These are phyloP conservation scores for Hippoglossus stenolepis DNA, from an alignment of 2,113 vertebrate species.

Conservation along the genomic window DNA sequence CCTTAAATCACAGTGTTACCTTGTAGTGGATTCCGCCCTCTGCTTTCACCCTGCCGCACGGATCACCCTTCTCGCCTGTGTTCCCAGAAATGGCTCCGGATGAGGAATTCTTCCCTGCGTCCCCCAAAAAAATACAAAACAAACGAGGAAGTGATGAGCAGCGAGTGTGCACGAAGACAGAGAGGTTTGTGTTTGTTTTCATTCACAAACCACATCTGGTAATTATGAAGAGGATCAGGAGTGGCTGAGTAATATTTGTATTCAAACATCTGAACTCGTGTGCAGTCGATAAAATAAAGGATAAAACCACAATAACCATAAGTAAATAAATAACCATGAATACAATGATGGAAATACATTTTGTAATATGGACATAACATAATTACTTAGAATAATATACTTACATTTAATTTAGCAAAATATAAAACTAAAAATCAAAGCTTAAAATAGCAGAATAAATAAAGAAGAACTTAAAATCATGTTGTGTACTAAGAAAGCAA, in stretches of 20 bases:
- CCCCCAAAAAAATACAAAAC: conserved; percentile 14
- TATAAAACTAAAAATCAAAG: background rate
- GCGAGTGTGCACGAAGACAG: conserved; percentile 15
- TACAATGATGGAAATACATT: background rate
- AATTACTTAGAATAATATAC: background rate
- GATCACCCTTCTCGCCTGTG: conserved; percentile 45
- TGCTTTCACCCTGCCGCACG: conserved; percentile 64
- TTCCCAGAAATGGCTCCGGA: conserved; percentile 64
- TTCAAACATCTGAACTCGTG: background rate
- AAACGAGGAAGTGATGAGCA: conserved; percentile 35
- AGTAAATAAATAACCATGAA: background rate
- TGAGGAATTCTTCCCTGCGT: conserved; percentile 80
- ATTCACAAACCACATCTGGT: conserved; percentile 47
- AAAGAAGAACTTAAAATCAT: too few relatives aligned
- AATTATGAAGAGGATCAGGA: conserved; percentile 23
- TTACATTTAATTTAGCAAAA: background rate
- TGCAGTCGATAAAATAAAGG: background rate
- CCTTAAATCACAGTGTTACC: conserved; percentile 80
- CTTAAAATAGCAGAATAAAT: background rate
- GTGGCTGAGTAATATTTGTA: conserved; percentile 32
- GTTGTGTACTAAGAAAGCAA: conserved; percentile 1
- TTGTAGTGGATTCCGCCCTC: conserved; percentile 75
- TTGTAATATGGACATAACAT: background rate
- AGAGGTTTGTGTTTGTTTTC: conserved; percentile 36
- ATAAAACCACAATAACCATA: background rate